A percentile compares a stretch with the other conserved stretches of the same genome.
phyloP scores from a whole-genome alignment of 2,113 vertebrate species.

The Osmerus mordax region DNA sequence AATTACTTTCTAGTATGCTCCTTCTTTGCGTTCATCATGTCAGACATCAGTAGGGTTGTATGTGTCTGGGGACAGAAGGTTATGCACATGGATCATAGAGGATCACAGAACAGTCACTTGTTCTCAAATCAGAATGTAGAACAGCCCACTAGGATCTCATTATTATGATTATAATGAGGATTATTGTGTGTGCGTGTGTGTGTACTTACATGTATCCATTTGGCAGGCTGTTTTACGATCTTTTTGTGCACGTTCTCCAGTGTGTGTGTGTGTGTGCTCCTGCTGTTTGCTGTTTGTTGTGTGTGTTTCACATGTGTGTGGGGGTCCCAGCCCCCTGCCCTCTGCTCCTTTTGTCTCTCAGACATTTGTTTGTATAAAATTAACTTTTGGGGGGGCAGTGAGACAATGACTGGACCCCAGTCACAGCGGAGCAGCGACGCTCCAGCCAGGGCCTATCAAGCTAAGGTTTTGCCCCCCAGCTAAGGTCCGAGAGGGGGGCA shows the following conservation, averaged over 20 bases:
- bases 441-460: slow-evolving; percentile 71
- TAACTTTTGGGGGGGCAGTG: slow-evolving; percentile 57
- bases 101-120: not conserved
- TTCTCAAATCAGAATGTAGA: not conserved
- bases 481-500: slow-evolving; percentile 67
- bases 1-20: no score
- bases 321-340: slow-evolving; percentile 44
- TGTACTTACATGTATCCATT: slow-evolving; percentile 6
- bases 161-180: not conserved
- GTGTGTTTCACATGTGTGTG: not conserved
- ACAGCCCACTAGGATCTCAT: not conserved
- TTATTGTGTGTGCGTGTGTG: not conserved
- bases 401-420: slow-evolving; percentile 75
- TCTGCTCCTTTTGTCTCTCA: slow-evolving; percentile 43
- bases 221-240: not conserved
- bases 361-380: slow-evolving; percentile 73
- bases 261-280: slow-evolving; percentile 15
- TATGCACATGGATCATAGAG: not conserved
- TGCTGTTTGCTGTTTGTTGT: not conserved
- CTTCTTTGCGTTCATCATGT: no score
- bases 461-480: slow-evolving; percentile 79
- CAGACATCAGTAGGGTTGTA: no score
- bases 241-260: slow-evolving; percentile 10
- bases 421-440: slow-evolving; percentile 69
- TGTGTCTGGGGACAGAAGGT: not conserved